A percentile compares a stretch with the other conserved stretches of the same genome.
Conservation (phyloP, 30 jellyfish, hydroid and myxozoan species). For the Cassiopea andromeda region DNA sequence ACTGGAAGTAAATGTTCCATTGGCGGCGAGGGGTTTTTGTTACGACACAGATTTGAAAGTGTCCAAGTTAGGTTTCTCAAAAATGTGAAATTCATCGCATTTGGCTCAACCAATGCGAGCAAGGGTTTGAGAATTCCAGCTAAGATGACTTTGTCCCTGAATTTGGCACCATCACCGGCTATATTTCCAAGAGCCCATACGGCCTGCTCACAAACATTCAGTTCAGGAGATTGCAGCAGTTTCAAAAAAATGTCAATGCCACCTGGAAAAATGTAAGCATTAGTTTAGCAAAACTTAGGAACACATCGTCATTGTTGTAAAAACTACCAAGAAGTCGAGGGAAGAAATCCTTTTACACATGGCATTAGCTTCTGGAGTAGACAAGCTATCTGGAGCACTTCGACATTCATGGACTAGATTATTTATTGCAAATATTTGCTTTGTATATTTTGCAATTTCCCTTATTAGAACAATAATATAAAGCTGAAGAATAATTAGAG, state of each 20-base stretch:
- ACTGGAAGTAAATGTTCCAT: conserved; percentile 76
- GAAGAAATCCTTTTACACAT: neutral
- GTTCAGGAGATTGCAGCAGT: conserved; percentile 76
- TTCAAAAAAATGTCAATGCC: conserved; percentile 83
- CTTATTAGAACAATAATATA: too few relatives aligned
- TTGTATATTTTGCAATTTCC: too few relatives aligned
- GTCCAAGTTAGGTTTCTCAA: conserved; percentile 96
- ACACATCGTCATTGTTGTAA: neutral
- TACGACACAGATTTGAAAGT: conserved; percentile 94
- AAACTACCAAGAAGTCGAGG: neutral
- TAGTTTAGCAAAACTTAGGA: too few relatives aligned
- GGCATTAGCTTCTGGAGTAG: neutral
- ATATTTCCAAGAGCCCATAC: conserved; percentile 99
- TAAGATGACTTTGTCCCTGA: conserved; percentile 85
- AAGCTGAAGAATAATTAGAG: too few relatives aligned
- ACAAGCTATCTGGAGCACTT: neutral
- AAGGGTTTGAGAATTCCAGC: conserved; percentile 89
- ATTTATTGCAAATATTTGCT: too few relatives aligned
- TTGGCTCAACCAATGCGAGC: conserved; percentile 76
- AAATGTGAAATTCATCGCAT: conserved; percentile 78
- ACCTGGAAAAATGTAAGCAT: conserved; percentile 56
- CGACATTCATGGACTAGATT: too few relatives aligned
- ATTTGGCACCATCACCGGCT: conserved; percentile 98
- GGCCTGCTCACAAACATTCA: conserved; percentile 94
- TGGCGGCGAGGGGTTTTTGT: conserved; percentile 96